These are phyloP conservation scores for Salvelinus sp. DNA, from an alignment of 2,113 vertebrate species.

Conservation along the genomic window DNA sequence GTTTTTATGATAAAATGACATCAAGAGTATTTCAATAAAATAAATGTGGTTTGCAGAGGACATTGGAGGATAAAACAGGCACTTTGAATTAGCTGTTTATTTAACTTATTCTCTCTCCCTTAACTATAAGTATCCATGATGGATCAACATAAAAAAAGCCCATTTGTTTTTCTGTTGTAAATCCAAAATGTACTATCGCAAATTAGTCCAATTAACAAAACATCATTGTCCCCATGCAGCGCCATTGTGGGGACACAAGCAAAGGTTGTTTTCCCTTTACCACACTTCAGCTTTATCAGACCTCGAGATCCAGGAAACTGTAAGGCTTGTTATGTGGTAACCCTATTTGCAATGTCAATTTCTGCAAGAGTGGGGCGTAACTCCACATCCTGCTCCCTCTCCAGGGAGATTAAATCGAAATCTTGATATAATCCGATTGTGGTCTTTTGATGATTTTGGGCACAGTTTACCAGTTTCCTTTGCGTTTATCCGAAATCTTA, in stretches of 20 bases:
- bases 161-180: not conserved
- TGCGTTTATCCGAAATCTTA: constrained; percentile 30
- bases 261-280: not conserved
- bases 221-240: not conserved
- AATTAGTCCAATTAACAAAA: too few species aligned
- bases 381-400: constrained; percentile 22
- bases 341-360: constrained; percentile 26
- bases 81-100: too few species aligned
- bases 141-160: not conserved
- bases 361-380: constrained; percentile 33
- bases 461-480: constrained; percentile 19
- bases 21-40: too few species aligned
- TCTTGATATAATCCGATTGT: constrained; percentile 28
- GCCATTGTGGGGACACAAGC: not conserved
- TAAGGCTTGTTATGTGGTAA: constrained; percentile 28
- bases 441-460: constrained; percentile 41
- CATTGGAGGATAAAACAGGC: too few species aligned
- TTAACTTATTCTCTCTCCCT: too few species aligned
- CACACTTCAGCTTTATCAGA: not conserved
- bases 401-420: constrained; percentile 35
- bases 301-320: not conserved
- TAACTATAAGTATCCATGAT: not conserved
- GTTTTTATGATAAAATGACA: too few species aligned
- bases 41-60: too few species aligned
- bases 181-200: not conserved